Evolutionary conservation across 1,140 invertebrate species (phyloP), one percentile per base, ranked within the genome.

Genomic region (Branchinecta lindahli): DNA sequence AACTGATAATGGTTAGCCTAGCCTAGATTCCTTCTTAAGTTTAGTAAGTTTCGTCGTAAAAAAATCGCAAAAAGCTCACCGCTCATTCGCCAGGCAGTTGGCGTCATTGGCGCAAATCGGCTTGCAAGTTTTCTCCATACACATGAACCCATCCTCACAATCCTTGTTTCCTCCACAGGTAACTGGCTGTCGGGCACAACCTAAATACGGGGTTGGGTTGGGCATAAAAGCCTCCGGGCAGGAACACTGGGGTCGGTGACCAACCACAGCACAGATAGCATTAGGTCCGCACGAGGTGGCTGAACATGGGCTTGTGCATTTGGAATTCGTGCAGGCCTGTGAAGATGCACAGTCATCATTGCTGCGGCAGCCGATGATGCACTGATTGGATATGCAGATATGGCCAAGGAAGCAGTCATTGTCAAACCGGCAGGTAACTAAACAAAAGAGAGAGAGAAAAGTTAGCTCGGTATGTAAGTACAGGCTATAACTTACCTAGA

Each of bases 401-500:
- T 94, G 90, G 10, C 91, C 91, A 10, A 93, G 79, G 83, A 92
- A 93, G 76, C 92, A 94, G 75, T 94, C 92, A 73, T 93, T 91
- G 76, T 94, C 90, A 0, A 92, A 84, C 68, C 89, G 84, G 75
- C 92, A 95, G 3, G 91, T 94, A 44, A 94, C 86, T 86, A 77
- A 70, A 81, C 79, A 74, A 72, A 68, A 71, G 0, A 18, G 8
- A 18, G 8, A 18, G 18, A 18, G 7, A 8, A 18, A 8, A 8
- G 5, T 33, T 1, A 33, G 33, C 33, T 33, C 33, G 5, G 5
- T 33, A 3, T 3, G 33, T 33, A 33, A 33, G 33, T 33, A n/a
- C n/a, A n/a, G n/a, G n/a, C n/a, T n/a, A 33, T 33, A 33, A 1
- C 5, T 33, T 1, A 1, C 33, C 33, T 5, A 33, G 33, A 33